Percentiles rank a stretch among this genome's conserved stretches.
Evolutionary conservation across 2,113 vertebrate genomes (phyloP).

Genomic region (Brienomyrus longianalis): DNA sequence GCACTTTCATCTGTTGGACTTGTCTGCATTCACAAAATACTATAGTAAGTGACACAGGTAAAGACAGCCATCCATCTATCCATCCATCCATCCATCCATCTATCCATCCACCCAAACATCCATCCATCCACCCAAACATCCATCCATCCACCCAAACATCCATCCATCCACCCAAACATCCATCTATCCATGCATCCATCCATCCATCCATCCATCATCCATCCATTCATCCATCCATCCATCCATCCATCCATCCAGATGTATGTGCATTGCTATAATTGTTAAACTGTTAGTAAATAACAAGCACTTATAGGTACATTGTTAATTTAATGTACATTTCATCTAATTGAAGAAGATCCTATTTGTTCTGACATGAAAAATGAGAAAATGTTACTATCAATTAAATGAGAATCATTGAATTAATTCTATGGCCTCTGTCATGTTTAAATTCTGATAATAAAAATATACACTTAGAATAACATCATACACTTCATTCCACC

Average conservation of each 20-base stretch:
- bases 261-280: neutral
- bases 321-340: neutral
- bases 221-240: neutral
- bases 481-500: neutral
- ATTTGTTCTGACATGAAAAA: neutral
- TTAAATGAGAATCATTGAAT: neutral
- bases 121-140: too few relatives aligned
- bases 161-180: neutral
- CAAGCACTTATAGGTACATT: neutral
- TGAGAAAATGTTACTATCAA: neutral
- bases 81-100: neutral
- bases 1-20: slow-evolving; percentile 52
- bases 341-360: neutral
- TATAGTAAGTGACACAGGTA: neutral
- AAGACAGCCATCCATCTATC: neutral
- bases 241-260: neutral
- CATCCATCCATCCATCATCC: neutral
- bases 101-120: too few relatives aligned
- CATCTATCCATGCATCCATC: neutral
- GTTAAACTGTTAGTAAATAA: neutral
- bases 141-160: neutral
- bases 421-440: neutral
- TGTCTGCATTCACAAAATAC: slow-evolving; percentile 40
- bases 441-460: neutral
- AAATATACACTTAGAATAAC: neutral